Base-by-base conservation (phyloP, 1,140 invertebrate species). In the Zaprionus ornatus region DNA sequence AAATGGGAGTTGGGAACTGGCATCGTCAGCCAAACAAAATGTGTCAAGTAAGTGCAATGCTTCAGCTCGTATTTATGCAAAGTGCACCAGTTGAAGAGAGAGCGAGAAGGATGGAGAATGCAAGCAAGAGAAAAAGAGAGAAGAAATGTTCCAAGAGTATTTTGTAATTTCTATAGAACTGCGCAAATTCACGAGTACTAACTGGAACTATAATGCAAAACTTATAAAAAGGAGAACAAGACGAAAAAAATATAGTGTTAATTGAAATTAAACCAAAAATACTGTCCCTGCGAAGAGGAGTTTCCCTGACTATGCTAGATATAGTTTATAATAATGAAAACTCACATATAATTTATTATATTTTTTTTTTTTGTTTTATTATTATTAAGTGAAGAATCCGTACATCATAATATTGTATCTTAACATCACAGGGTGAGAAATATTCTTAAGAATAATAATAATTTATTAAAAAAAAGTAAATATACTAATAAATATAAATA, bases 11-110 rank as follows among this genome's bases (percentile, higher is more conserved):
- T 59, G 55, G 32, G 45, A 68, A 40, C 66, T 63, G 27, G 27
- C 60, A 52, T 56, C 48, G 73, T 57, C 50, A 59, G 59, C 76
- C 64, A 86, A 86, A 82, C 68, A 78, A 87, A 88, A 87, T 83
- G 84, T 87, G 84, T 88, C 84, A 87, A 84, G 84, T 74, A 88
- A 87, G 74, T 80, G 84, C 80, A 83, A 87, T 80, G 80, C 84
- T 84, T 88, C 77, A 87, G 67, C 79, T 80, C 61, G 74, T 88
- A 87, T 87, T 88, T 87, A 87, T 87, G 84, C 74, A 84, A 83
- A 88, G 84, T 87, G 71, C 77, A 71, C 55, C 74, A 88, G 80
- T 83, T 77, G 66, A 27, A 27, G 74, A 59, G 56, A 40, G 63
- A 40, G 71, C 77, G 66, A 64, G 23, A 52, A 17, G 19, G 17